These are phyloP conservation scores for Oligia strigilis DNA, from an alignment of 2,888 invertebrate genomes.

Conservation along the genomic window DNA sequence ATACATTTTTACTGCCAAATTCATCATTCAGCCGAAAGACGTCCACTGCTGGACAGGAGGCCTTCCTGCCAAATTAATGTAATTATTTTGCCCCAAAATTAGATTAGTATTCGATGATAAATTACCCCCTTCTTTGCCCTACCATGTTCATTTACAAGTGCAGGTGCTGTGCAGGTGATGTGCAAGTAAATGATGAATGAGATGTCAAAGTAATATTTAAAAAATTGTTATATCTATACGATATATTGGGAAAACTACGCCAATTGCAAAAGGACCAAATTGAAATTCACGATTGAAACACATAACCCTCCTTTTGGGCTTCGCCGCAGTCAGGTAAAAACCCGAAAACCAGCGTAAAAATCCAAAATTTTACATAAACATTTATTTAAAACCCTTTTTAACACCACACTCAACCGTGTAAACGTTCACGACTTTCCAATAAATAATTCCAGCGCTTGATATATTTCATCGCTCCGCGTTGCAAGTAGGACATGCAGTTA, in stretches of 20 bases:
- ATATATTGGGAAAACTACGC: background rate
- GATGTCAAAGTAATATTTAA: background rate
- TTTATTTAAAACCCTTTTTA: slow-evolving; percentile 44
- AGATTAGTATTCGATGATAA: background rate
- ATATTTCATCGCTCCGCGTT: slow-evolving; percentile 60
- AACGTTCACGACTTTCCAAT: slow-evolving; percentile 55
- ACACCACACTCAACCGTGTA: slow-evolving; percentile 38
- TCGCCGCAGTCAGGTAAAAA: too few relatives aligned
- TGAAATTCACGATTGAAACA: background rate
- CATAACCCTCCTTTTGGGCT: too few relatives aligned
- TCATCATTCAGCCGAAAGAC: too few relatives aligned
- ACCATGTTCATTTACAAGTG: background rate
- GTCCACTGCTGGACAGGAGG: too few relatives aligned
- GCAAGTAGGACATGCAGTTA: slow-evolving; percentile 53
- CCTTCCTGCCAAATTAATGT: background rate
- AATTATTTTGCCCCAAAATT: too few relatives aligned
- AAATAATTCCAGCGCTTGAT: slow-evolving; percentile 60
- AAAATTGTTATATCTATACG: background rate
- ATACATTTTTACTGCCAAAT: background rate
- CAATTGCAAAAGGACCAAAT: background rate
- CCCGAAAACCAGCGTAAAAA: background rate
- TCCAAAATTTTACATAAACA: slow-evolving; percentile 16
- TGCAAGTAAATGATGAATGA: too few relatives aligned
- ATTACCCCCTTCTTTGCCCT: background rate
- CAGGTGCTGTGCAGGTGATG: background rate